Conservation (phyloP, 2,797 vertebrate species). For the Centropyge bicolor region DNA sequence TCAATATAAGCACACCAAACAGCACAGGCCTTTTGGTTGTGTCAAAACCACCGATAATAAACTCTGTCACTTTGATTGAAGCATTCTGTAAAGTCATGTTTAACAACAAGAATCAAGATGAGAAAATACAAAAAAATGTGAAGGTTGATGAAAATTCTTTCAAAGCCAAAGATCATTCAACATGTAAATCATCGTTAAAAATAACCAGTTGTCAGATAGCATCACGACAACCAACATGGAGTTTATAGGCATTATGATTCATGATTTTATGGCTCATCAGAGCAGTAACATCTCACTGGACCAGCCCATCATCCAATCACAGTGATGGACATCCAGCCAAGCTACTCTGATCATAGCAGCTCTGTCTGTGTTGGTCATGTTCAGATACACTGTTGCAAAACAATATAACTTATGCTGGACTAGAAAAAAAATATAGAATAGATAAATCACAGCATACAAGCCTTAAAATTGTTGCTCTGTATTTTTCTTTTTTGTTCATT, state of each 20-base stretch:
- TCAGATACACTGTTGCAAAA: too few relatives aligned
- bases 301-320: background rate
- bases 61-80: conserved; percentile 39
- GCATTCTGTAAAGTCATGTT: conserved; percentile 39
- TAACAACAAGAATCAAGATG: background rate
- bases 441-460: too few relatives aligned
- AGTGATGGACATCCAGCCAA: background rate
- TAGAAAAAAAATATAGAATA: too few relatives aligned
- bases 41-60: conserved; percentile 40
- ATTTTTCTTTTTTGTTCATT: too few relatives aligned
- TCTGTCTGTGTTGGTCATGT: background rate
- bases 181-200: background rate
- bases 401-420: too few relatives aligned
- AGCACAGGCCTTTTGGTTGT: conserved; percentile 11
- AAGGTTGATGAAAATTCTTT: background rate
- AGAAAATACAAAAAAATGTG: background rate
- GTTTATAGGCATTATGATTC: background rate
- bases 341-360: background rate
- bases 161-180: background rate
- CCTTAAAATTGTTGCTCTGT: too few relatives aligned
- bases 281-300: background rate
- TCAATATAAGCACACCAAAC: conserved; percentile 31
- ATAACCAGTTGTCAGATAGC: background rate
- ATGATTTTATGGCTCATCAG: background rate
- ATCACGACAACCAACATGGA: background rate